Evolutionary conservation across 2,888 invertebrate genomes (phyloP).

Genomic region (Amphiduros pacificus): DNA sequence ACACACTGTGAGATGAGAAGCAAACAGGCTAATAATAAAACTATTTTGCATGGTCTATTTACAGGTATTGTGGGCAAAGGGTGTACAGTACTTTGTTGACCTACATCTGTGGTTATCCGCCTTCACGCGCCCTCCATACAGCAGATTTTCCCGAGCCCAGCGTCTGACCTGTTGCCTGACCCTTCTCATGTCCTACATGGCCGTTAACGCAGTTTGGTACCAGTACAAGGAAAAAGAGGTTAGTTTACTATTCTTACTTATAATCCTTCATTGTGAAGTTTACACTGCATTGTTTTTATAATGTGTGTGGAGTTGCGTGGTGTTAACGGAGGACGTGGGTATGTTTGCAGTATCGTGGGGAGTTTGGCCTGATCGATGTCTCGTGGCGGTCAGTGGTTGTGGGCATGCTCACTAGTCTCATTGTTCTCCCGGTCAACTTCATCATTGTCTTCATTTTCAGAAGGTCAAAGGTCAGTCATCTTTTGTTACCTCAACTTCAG

Average conservation of each 20-base stretch:
- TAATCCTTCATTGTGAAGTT: not conserved
- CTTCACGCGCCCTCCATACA: conserved; percentile 50
- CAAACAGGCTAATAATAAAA: too few relatives aligned
- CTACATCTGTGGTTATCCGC: conserved; percentile 55
- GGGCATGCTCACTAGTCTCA: conserved; percentile 44
- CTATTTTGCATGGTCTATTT: not conserved
- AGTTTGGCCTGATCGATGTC: conserved; percentile 54
- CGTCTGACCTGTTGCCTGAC: conserved; percentile 51
- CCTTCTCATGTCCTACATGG: conserved; percentile 51
- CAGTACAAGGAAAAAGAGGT: conserved; percentile 36
- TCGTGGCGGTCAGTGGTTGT: conserved; percentile 50
- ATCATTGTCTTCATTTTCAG: conserved; percentile 51
- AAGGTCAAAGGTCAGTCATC: conserved; percentile 47
- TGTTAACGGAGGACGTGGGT: not conserved
- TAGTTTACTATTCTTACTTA: conserved; percentile 2
- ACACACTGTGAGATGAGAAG: too few relatives aligned
- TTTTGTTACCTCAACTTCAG: too few relatives aligned
- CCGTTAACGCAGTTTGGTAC: conserved; percentile 52
- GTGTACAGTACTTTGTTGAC: conserved; percentile 54
- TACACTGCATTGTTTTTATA: not conserved
- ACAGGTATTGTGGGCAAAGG: conserved; percentile 53
- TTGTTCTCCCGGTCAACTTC: conserved; percentile 46
- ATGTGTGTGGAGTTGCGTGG: not conserved
- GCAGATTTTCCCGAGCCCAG: conserved; percentile 54
- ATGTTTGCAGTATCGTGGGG: conserved; percentile 50